Base-by-base conservation (phyloP, 1,140 invertebrate species). In the Pogonus chalceus region DNA sequence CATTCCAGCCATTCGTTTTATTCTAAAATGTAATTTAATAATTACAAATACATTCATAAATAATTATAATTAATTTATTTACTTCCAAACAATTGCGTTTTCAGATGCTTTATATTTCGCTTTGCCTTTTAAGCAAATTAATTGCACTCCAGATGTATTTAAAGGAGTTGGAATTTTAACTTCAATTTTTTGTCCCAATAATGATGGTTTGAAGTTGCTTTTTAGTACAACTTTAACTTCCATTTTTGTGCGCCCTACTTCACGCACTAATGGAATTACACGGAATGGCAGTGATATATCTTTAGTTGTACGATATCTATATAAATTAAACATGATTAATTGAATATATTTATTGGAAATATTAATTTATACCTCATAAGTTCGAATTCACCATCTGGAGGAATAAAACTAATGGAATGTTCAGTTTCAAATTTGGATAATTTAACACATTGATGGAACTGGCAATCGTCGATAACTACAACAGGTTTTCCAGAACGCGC, bases 41-140 rank as follows among this genome's bases (percentile, higher is more conserved):
- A 48, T 35, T 21, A 52, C 31, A 16, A 51, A 22, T 18, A 31
- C n/a, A n/a, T n/a, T n/a, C n/a, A n/a, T n/a, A n/a, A 7, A 31
- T 7, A 14, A 31, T 7, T 31, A 31, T 31, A 31, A 31, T 31
- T 31, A 31, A 31, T 31, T 31, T 55, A 82, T 85, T 85, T 72
- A 92, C 83, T 99, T 99, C 97, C 97, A 99, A 23, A 99, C 96
- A 65, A 99, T 99, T 22, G 96, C 96, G 73, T 99, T 99, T 72
- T 99, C 97, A 0, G 95, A 97, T 3, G 97, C 92, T 74, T 99
- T 99, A 70, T 99, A 99, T 68, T 99, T 99, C 1, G 97, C 97
- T 69, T 98, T 98, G 3, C 97, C 97, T 71, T 99, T 99, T 65
- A 99, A 84, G 64, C 96, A 99, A 65, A 99, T 98, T 49, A 99